Base-by-base conservation (phyloP, 1,140 invertebrate species). In the Nautilus pompilius region DNA sequence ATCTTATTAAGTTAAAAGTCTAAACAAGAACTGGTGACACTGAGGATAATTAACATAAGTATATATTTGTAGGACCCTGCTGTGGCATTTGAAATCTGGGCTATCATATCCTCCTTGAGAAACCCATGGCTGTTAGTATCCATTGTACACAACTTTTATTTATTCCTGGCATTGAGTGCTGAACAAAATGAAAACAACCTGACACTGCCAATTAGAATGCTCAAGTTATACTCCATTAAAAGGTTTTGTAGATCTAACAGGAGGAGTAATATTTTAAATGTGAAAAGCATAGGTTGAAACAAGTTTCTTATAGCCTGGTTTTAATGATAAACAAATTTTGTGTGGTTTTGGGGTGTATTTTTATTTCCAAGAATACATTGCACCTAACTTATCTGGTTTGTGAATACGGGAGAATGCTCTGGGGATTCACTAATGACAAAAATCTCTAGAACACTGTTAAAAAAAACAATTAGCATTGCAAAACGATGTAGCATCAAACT, bases 21-120 rank as follows among this genome's bases (percentile, higher is more conserved):
- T n/a, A n/a, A n/a, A n/a, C n/a, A n/a, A n/a, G n/a, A n/a, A n/a
- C n/a, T n/a, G n/a, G n/a, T n/a, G n/a, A n/a, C n/a, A 51, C 36
- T 26, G 24, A 49, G 4, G 46, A 17, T 28, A 20, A 51, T 51
- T 8, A 30, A 15, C 17, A 22, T 26, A 49, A 4, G 15, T 60
- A n/a, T 61, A 29, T 51, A 60, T 54, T 67, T 69, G n/a, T 66
- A 81, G 68, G 81, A 79, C 15, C 83, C 84, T 29, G 80, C 83
- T 2, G 55, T 85, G 54, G 78, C 81, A n/a, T 80, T 84, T 72
- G 82, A 74, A 80, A 61, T 46, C 24, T 46, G 13, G 84, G 84
- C 49, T 86, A 85, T 63, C 70, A 85, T 60, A 83, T 86, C 58
- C 65, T 85, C 5, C 68, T 86, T 59, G 85, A 86, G 69, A 86